A percentile compares a stretch with the other conserved stretches of the same genome.
Evolutionary conservation across 37 sponge, comb jelly and placozoan genomes (phyloP).

Genomic region (Aplysina aerophoba): DNA sequence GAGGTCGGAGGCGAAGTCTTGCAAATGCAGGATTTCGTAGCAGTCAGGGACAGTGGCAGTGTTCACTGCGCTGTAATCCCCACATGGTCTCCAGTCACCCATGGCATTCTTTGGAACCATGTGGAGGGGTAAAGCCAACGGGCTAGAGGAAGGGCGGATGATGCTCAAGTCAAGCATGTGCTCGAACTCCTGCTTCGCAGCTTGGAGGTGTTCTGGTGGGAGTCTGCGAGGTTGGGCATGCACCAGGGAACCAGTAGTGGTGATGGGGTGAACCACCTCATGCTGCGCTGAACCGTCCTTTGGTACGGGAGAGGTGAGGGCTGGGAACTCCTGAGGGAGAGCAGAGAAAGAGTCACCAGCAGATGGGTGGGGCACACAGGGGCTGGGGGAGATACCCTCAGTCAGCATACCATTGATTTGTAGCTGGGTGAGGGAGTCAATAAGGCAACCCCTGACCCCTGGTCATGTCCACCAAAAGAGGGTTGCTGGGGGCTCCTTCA

Average conservation of each 20-base stretch:
- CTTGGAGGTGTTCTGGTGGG: conserved; percentile 30
- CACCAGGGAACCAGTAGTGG: conserved; percentile 45
- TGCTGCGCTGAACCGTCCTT: background rate
- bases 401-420: too few species aligned
- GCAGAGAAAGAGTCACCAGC: too few species aligned
- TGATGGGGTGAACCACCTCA: too few species aligned
- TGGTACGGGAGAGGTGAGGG: background rate
- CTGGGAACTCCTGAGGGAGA: conserved; percentile 25
- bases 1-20: conserved; percentile 48
- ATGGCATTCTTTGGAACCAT: conserved; percentile 59
- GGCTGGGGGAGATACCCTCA: too few species aligned
- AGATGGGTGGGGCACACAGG: too few species aligned
- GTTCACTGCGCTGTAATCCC: conserved; percentile 75
- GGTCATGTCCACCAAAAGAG: too few species aligned
- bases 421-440: too few species aligned
- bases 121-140: conserved; percentile 40
- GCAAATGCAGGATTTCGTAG: conserved; percentile 66
- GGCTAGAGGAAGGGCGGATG: conserved; percentile 51
- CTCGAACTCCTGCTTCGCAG: conserved; percentile 44
- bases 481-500: too few species aligned
- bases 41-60: conserved; percentile 50
- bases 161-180: conserved; percentile 56
- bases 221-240: conserved; percentile 32
- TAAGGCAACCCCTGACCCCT: too few species aligned
- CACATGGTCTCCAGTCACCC: conserved; percentile 75